These are phyloP conservation scores for Sphyrna mokarran DNA, from an alignment of 2,113 vertebrate species.

Conservation along the genomic window DNA sequence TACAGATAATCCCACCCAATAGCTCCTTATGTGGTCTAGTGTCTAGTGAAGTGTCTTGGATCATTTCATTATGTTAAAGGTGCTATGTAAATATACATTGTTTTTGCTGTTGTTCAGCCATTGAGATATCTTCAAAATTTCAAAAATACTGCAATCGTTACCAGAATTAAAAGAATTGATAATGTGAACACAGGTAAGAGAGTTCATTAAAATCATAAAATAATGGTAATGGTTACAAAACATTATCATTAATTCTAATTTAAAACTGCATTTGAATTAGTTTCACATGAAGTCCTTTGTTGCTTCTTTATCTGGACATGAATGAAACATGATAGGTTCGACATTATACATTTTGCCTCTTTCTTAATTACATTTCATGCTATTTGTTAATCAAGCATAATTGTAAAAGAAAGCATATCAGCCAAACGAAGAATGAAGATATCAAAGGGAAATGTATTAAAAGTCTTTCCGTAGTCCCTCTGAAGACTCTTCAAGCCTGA, in stretches of 20 bases:
- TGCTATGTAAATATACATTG: too few species aligned
- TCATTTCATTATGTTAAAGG: too few species aligned
- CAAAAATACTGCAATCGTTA: neutral
- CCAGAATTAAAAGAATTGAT: neutral
- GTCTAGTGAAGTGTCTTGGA: too few species aligned
- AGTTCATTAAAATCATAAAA: neutral
- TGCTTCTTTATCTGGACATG: neutral
- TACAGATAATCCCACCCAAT: too few species aligned
- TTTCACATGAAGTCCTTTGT: neutral
- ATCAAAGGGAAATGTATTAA: neutral
- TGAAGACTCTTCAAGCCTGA: neutral
- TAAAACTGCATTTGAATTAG: neutral
- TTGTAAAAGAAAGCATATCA: neutral
- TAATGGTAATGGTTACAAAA: neutral
- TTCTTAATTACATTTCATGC: neutral
- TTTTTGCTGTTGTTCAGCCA: neutral
- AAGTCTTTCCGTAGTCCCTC: neutral
- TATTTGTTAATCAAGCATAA: neutral
- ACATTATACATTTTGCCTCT: neutral
- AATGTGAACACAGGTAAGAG: neutral
- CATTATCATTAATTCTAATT: neutral
- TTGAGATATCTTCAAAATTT: neutral
- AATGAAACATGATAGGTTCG: neutral
- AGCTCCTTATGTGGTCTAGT: too few species aligned
- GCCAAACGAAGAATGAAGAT: neutral